Base-by-base conservation (phyloP, 2,797 vertebrate genomes). In the Aeoliscus strigatus region DNA sequence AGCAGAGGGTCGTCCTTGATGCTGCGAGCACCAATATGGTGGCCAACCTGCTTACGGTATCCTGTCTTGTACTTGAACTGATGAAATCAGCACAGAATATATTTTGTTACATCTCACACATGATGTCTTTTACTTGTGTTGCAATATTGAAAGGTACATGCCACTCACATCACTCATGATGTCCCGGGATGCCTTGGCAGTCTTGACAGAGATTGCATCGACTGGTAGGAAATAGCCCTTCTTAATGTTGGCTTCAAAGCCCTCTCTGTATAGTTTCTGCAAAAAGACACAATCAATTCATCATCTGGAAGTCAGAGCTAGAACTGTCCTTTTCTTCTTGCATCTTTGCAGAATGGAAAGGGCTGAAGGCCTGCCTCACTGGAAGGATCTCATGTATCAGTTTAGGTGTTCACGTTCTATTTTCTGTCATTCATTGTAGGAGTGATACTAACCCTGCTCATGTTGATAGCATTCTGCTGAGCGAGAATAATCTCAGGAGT, bases 401-500 rank as follows among this genome's bases (percentile, higher is more conserved):
- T n/a, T n/a, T n/a, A n/a, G n/a, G n/a, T n/a, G n/a, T n/a, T n/a
- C n/a, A n/a, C n/a, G 2, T 10, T 4, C 10, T 35, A 14, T 9
- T 10, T 75, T 83, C n/a, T n/a, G n/a, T n/a, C n/a, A n/a, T n/a
- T n/a, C n/a, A n/a, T n/a, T n/a, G n/a, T n/a, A n/a, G n/a, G n/a
- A n/a, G n/a, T n/a, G n/a, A n/a, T n/a, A n/a, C n/a, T n/a, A n/a
- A 83, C 80, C 71, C 62, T 66, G 77, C 94, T 98, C 72, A 87
- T 93, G 86, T 96, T 97, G 30, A 90, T 70, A 58, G 85, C 93
- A 92, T 95, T 88, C 94, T 97, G 91, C 94, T 94, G 94, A 86
- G 96, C 96, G 85, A 97, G 96, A 50, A 92, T 88, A 94, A 99
- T 98, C 87, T 97, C 94, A 58, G 93, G 94, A 71, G 93, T 93